These are phyloP conservation scores for Acleris literana DNA, from an alignment of 2,888 invertebrate species.

Conservation along the genomic window DNA sequence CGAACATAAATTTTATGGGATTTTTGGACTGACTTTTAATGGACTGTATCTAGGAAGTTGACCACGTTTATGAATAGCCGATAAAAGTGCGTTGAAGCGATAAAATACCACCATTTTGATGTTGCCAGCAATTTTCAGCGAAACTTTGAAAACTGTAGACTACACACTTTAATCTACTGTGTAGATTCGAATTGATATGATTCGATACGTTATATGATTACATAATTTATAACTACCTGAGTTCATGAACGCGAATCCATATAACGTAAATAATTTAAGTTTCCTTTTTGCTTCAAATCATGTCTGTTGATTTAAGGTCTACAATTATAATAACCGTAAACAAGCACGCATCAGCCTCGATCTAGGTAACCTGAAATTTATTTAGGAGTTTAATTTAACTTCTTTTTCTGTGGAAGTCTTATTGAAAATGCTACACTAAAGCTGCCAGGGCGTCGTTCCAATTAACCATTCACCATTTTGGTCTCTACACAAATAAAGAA, in stretches of 20 bases:
- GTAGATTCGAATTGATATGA: no score
- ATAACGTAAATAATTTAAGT: background rate
- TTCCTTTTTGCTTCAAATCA: background rate
- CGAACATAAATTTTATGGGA: constrained; percentile 72
- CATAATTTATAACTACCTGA: no score
- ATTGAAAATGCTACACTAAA: no score
- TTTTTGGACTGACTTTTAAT: constrained; percentile 66
- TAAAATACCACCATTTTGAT: constrained; percentile 32
- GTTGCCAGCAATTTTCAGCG: constrained; percentile 13
- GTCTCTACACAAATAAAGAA: no score
- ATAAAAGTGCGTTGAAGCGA: constrained; percentile 46
- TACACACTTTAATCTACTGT: no score
- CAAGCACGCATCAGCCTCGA: constrained; percentile 10
- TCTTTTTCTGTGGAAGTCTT: no score
- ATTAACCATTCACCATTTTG: no score
- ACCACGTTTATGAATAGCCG: constrained; percentile 56
- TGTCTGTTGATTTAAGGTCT: constrained; percentile 5
- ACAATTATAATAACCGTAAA: constrained; percentile 12
- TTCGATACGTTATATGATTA: no score
- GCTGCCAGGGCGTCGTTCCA: background rate
- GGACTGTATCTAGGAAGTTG: constrained; percentile 54
- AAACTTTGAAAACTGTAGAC: constrained; percentile 6
- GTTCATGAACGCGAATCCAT: no score
- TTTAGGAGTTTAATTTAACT: no score
- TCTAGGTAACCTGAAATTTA: background rate